Conservation (phyloP, 2,797 vertebrate genomes). For the Propithecus perrieri region DNA sequence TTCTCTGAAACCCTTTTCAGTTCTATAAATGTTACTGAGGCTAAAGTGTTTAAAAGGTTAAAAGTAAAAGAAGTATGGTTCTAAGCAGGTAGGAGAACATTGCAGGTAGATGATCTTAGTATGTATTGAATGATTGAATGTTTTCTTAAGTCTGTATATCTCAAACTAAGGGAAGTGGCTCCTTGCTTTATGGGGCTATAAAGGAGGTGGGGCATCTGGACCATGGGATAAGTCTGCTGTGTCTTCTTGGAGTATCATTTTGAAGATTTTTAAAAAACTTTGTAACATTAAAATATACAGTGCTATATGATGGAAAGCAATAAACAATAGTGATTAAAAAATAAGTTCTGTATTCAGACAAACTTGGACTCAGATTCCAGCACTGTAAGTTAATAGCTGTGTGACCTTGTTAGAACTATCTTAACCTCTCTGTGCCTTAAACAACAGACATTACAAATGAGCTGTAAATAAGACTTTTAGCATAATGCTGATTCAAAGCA, state of each 20-base stretch:
- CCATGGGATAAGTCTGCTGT: background rate
- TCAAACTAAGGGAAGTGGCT: background rate
- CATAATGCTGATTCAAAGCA: background rate
- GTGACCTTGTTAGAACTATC: background rate
- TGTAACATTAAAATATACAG: background rate
- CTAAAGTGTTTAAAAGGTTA: background rate
- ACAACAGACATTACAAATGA: background rate
- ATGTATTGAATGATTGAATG: background rate
- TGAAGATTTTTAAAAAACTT: background rate
- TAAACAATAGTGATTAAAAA: background rate
- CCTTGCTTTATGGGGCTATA: background rate
- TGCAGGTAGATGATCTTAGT: background rate
- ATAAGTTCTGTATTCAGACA: background rate
- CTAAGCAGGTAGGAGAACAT: background rate
- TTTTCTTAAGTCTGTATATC: background rate
- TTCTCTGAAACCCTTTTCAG: background rate
- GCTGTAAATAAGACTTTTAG: background rate
- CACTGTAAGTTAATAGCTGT: background rate
- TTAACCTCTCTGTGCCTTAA: background rate
- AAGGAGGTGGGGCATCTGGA: background rate
- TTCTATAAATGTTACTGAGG: background rate
- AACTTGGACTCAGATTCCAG: background rate
- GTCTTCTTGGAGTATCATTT: background rate
- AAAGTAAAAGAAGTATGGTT: background rate
- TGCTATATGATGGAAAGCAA: background rate